Percentiles rank a stretch among this genome's conserved stretches.
Evolutionary conservation across 1,140 invertebrate species (phyloP).

Genomic region (Drosophila ohnishii): DNA sequence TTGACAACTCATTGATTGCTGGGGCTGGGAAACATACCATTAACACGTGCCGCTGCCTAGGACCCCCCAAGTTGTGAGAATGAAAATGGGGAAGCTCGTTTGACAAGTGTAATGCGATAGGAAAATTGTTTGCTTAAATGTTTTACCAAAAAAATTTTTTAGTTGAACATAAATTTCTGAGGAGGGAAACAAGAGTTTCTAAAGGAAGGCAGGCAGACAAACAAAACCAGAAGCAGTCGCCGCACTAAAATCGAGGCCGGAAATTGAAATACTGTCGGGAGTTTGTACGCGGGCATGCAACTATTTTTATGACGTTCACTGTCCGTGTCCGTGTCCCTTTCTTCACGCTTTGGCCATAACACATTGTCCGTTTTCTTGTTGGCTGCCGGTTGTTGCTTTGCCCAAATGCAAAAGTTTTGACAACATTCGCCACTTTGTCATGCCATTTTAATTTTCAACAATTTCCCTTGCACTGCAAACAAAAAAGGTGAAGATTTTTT

Average conservation of each 20-base stretch:
- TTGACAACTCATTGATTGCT: constrained; percentile 39
- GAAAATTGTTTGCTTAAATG: constrained; percentile 42
- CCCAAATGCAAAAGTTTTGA: constrained; percentile 68
- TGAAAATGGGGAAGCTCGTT: constrained; percentile 14
- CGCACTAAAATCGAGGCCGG: constrained; percentile 48
- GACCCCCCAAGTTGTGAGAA: constrained; percentile 49
- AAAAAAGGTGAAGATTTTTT: background rate
- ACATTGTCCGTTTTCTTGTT: constrained; percentile 33
- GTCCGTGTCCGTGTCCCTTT: constrained; percentile 3
- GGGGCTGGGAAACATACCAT: background rate
- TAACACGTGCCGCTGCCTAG: constrained; percentile 10
- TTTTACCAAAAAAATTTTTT: constrained; percentile 12
- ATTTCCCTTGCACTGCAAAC: constrained; percentile 23
- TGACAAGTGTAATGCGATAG: constrained; percentile 57
- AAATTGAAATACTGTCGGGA: constrained; percentile 55
- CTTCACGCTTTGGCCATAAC: constrained; percentile 5
- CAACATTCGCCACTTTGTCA: constrained; percentile 79
- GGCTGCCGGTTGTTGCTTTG: constrained; percentile 4
- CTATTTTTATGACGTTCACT: constrained; percentile 30
- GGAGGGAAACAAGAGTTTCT: too few species aligned
- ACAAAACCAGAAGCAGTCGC: constrained; percentile 10
- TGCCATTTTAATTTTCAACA: constrained; percentile 73
- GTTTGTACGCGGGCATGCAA: constrained; percentile 29
- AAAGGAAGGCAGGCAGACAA: background rate
- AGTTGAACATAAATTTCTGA: constrained; percentile 14